A percentile compares a stretch with the other conserved stretches of the same genome.
phyloP scores from a whole-genome alignment of 2,113 vertebrate species.

The Perognathus longimembris region DNA sequence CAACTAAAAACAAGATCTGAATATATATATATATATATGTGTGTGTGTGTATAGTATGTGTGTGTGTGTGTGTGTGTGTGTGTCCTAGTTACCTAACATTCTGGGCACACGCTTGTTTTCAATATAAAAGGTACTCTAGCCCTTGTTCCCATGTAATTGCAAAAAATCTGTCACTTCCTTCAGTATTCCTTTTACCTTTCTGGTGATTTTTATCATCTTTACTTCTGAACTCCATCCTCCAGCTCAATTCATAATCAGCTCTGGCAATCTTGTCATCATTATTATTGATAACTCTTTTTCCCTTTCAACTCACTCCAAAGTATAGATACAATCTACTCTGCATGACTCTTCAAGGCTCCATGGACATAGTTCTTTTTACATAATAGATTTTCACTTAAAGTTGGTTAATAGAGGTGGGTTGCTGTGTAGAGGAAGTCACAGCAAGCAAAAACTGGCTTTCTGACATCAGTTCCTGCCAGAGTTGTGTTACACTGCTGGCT shows the following conservation, averaged over 20 bases:
- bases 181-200: background rate
- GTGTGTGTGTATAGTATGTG: no score
- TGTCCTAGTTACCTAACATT: background rate
- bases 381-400: background rate
- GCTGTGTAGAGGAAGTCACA: background rate
- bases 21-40: background rate
- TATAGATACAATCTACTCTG: background rate
- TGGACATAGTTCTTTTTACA: background rate
- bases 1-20: conserved; percentile 50
- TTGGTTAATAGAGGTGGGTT: background rate
- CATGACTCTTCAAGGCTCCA: background rate
- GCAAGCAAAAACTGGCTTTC: background rate
- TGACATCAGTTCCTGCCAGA: background rate
- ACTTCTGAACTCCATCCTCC: conserved; percentile 35
- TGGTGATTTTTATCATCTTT: background rate
- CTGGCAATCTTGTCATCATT: background rate
- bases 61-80: no score
- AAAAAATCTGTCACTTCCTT: background rate
- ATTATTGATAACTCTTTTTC: background rate
- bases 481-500: background rate
- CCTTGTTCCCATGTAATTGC: background rate
- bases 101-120: background rate
- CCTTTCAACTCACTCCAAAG: background rate
- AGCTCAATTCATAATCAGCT: background rate
- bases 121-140: background rate